These are phyloP conservation scores for Cyclophora punctaria DNA, from an alignment of 2,888 invertebrate genomes.

Conservation along the genomic window DNA sequence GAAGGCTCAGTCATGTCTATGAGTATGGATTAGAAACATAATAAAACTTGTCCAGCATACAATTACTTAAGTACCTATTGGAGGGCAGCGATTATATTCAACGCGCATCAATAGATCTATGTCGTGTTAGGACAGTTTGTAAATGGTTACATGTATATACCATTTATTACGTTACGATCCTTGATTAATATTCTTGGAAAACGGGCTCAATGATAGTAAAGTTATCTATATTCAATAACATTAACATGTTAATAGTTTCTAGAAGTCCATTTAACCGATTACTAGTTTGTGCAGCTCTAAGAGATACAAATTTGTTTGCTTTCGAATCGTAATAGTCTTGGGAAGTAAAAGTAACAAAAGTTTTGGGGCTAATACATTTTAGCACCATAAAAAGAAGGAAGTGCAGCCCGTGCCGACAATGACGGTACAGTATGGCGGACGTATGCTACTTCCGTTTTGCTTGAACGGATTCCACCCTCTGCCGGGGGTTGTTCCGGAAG, in stretches of 20 bases:
- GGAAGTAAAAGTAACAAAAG: no score
- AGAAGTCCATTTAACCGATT: no score
- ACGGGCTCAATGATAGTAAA: no score
- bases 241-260: no score
- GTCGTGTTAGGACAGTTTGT: not conserved
- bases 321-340: no score
- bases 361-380: not conserved
- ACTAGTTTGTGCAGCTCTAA: no score
- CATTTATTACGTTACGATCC: no score
- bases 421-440: slow-evolving; percentile 58
- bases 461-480: slow-evolving; percentile 55
- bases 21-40: slow-evolving; percentile 22
- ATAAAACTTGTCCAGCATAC: slow-evolving; percentile 45
- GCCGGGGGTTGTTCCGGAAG: slow-evolving; percentile 64
- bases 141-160: no score
- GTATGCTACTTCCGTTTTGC: slow-evolving; percentile 71
- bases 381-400: slow-evolving; percentile 44
- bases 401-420: slow-evolving; percentile 65
- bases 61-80: slow-evolving; percentile 27
- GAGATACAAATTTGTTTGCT: no score
- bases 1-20: slow-evolving; percentile 36
- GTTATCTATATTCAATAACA: no score
- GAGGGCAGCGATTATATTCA: slow-evolving; percentile 45
- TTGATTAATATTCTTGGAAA: no score
- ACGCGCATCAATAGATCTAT: slow-evolving; percentile 26